Evolutionary conservation across 2,797 vertebrate genomes (phyloP), one percentile per base, ranked within the genome.

Genomic region (Thalassophryne amazonica): DNA sequence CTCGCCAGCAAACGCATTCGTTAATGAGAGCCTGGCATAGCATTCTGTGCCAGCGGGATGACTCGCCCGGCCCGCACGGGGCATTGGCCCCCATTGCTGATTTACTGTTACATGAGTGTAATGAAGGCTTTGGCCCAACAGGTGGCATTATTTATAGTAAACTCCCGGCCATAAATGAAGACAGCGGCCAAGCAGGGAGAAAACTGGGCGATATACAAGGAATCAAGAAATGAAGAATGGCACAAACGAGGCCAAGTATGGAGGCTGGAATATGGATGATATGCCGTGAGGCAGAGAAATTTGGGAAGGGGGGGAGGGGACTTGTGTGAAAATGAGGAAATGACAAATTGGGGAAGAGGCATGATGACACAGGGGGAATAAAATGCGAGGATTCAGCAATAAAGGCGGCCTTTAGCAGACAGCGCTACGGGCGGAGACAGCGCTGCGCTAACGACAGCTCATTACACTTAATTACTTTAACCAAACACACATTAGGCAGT

Each of bases 101-200:
- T 82, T 78, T 77, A 65, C 54, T 22, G 49, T 55, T 47, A 24
- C 33, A 18, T 33, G 37, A 63, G 57, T 78, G 78, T 67, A 84
- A 79, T 82, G 73, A 83, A 68, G 61, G 76, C 58, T 60, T 20
- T 12, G 15, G 42, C 59, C 85, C 87, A 86, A 88, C 88, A 90
- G 89, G 87, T 90, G 88, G 80, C 83, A 83, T 87, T 80, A 53
- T 88, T 88, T 85, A 89, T 83, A 78, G 71, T 21, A 67, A 61
- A 43, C 48, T 27, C 35, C 28, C 24, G 21, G 25, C 49, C 59
- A 43, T 41, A 29, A 54, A 58, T 17, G 20, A 36, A 23, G 30
- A 17, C 18, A 16, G 11, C 9, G 32, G 39, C 28, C 41, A 51
- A 29, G 28, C 29, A 28, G 40, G n/a, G 22, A 43, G 47, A 27